Conservation (phyloP, 1,140 invertebrate species). For the Centruroides sculpturatus region DNA sequence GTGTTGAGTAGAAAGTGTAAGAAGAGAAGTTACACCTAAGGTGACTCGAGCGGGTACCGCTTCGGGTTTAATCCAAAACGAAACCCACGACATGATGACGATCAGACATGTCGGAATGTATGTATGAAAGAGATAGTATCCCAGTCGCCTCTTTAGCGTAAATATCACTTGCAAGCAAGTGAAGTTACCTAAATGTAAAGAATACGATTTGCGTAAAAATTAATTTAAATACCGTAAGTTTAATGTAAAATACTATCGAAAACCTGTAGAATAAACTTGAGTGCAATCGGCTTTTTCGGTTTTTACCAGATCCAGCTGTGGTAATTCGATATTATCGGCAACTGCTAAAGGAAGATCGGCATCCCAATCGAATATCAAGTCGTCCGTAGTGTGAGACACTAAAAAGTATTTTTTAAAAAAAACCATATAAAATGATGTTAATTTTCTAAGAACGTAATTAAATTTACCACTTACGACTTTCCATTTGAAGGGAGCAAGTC, state of each 20-base stretch:
- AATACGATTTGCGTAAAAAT: no score
- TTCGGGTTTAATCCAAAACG: constrained; percentile 85
- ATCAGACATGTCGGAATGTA: constrained; percentile 26
- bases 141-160: constrained; percentile 62
- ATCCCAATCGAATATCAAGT: constrained; percentile 31
- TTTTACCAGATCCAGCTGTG: constrained; percentile 27
- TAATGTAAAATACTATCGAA: background rate
- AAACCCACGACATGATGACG: constrained; percentile 35
- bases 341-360: constrained; percentile 26
- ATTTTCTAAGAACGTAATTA: background rate
- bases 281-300: constrained; percentile 28
- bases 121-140: constrained; percentile 27
- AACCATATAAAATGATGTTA: background rate
- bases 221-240: no score
- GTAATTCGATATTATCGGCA: constrained; percentile 28
- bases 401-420: background rate
- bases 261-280: constrained; percentile 30
- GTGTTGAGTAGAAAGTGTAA: constrained; percentile 80
- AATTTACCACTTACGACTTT: constrained; percentile 24
- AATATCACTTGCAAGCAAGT: constrained; percentile 58
- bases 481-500: constrained; percentile 26
- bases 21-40: constrained; percentile 71
- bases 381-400: constrained; percentile 33
- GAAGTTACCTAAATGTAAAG: constrained; percentile 11
- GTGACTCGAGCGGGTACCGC: constrained; percentile 76